Evolutionary conservation across 2,113 vertebrate species (phyloP).

Genomic region (Solea senegalensis): DNA sequence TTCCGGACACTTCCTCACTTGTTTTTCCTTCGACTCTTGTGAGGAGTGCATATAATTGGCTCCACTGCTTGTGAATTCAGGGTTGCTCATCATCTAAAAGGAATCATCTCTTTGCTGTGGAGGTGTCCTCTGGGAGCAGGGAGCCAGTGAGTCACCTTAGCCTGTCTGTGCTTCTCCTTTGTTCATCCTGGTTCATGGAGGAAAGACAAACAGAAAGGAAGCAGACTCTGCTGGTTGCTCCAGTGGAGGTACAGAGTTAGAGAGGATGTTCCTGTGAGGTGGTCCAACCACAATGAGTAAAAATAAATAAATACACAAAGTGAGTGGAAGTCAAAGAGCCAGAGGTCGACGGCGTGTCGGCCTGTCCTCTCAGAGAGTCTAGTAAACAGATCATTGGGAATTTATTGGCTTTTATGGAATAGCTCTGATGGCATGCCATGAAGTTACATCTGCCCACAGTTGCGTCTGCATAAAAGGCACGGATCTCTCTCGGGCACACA

Average conservation of each 20-base stretch:
- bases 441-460: neutral
- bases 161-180: constrained; percentile 51
- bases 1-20: constrained; percentile 63
- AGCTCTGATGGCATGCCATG: neutral
- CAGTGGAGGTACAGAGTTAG: neutral
- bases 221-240: constrained; percentile 15
- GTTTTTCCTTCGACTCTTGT: constrained; percentile 60
- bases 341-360: neutral
- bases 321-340: constrained; percentile 1
- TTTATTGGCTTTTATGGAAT: neutral
- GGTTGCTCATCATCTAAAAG: constrained; percentile 65
- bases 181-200: constrained; percentile 48
- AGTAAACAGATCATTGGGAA: neutral
- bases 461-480: neutral
- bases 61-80: constrained; percentile 69
- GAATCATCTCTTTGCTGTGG: constrained; percentile 72
- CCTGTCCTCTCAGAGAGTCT: neutral
- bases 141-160: constrained; percentile 71
- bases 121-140: constrained; percentile 71
- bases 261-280: constrained; percentile 7
- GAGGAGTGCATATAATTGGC: constrained; percentile 74
- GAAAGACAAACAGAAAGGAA: constrained; percentile 30
- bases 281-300: constrained; percentile 19
- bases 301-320: neutral
- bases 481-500: neutral